Conservation (phyloP, 2,113 vertebrate genomes). For the Vidua chalybeata region DNA sequence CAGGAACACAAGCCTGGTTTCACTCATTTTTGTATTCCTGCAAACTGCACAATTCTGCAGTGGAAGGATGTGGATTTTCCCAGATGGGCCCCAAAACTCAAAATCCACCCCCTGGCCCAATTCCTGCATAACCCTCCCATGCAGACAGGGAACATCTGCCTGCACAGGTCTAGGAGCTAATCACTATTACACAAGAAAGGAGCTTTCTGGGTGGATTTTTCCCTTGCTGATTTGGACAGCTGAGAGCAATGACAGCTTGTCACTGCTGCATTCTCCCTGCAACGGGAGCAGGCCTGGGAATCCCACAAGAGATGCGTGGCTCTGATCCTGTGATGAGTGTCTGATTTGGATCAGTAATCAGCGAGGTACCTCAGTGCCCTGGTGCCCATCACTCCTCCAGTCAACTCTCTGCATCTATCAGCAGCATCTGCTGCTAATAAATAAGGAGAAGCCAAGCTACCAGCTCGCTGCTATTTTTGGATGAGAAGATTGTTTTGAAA, state of each 20-base stretch:
- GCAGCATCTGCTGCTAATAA: constrained; percentile 54
- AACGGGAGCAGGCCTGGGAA: neutral
- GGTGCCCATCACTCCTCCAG: neutral
- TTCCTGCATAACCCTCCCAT: neutral
- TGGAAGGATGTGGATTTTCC: neutral
- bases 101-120: neutral
- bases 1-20: neutral
- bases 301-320: neutral
- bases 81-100: neutral
- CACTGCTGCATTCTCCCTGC: neutral
- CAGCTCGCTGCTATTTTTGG: constrained; percentile 52
- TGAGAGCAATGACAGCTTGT: neutral
- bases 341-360: constrained; percentile 3
- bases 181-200: neutral
- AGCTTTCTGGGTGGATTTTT: neutral
- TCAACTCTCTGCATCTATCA: neutral
- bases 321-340: neutral
- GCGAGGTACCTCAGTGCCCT: neutral
- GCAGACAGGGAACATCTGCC: neutral
- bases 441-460: constrained; percentile 42
- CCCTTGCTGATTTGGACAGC: neutral
- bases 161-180: neutral
- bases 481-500: constrained; percentile 30
- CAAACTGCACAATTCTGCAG: neutral
- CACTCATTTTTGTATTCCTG: neutral